Evolutionary conservation across 2,888 invertebrate genomes (phyloP).

Genomic region (Ophraella communa): DNA sequence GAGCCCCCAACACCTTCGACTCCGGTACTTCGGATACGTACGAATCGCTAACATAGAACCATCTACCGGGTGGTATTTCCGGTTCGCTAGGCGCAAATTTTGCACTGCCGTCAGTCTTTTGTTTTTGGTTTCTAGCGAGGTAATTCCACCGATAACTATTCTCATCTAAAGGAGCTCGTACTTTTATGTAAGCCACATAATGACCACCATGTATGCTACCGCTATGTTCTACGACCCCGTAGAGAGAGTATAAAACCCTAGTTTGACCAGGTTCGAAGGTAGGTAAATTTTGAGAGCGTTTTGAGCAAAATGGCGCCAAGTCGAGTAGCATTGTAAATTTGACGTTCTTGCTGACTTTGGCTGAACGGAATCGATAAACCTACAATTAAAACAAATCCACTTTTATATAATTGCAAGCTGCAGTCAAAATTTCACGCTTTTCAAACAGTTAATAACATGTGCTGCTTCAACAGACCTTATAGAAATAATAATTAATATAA

Average conservation of each 20-base stretch:
- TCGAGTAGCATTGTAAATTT: conserved; percentile 87
- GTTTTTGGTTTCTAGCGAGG: conserved; percentile 63
- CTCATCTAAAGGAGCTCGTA: conserved; percentile 67
- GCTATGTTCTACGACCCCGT: conserved; percentile 94
- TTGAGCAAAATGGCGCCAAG: conserved; percentile 88
- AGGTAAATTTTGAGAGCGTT: conserved; percentile 67
- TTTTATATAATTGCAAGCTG: conserved; percentile 7
- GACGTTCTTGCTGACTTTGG: conserved; percentile 85
- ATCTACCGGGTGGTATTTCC: conserved; percentile 73
- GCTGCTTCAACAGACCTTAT: too few relatives aligned
- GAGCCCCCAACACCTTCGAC: conserved; percentile 79
- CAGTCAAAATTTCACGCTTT: not conserved
- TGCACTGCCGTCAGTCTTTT: conserved; percentile 57
- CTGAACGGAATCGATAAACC: conserved; percentile 65
- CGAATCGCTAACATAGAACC: conserved; percentile 95
- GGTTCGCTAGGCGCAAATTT: conserved; percentile 57
- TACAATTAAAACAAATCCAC: conserved; percentile 13
- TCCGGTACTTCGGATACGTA: conserved; percentile 83
- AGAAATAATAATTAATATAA: too few relatives aligned
- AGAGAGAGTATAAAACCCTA: conserved; percentile 81
- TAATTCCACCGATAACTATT: conserved; percentile 78
- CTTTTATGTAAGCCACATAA: conserved; percentile 95
- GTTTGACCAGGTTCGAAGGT: conserved; percentile 55
- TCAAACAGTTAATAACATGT: not conserved
- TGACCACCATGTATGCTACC: conserved; percentile 89